Conservation (phyloP, 1,140 invertebrate species). For the Monomorium pharaonis region DNA sequence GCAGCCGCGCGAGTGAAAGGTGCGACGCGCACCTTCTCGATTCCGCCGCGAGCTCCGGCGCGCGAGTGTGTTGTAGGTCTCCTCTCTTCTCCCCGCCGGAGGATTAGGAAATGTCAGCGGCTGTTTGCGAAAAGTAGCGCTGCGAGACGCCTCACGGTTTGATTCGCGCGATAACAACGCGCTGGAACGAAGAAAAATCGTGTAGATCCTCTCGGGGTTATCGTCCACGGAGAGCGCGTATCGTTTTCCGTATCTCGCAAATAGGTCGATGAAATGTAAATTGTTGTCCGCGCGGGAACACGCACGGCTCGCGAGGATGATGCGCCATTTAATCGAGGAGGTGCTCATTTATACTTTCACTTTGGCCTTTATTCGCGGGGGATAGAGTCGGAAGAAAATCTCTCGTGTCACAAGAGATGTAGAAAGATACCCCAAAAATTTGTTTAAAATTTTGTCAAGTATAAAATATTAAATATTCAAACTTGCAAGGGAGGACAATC, state of each 20-base stretch:
- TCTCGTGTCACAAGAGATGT: background rate
- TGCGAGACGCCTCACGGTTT: background rate
- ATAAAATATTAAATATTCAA: no score
- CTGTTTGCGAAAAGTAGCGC: conserved; percentile 29
- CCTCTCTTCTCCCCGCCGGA: background rate
- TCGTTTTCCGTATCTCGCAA: conserved; percentile 10
- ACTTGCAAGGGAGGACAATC: no score
- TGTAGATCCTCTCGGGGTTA: background rate
- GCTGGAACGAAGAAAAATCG: conserved; percentile 29
- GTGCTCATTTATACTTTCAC: background rate
- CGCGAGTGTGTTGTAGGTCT: no score
- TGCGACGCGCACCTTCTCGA: conserved; percentile 49
- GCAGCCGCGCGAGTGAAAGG: conserved; percentile 67
- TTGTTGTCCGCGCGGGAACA: conserved; percentile 27
- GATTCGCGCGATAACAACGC: conserved; percentile 25
- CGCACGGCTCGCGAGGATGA: background rate
- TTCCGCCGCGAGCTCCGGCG: conserved; percentile 44
- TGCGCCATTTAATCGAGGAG: conserved; percentile 9
- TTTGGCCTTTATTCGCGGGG: background rate
- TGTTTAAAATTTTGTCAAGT: background rate
- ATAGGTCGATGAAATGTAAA: conserved; percentile 35
- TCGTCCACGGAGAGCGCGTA: background rate
- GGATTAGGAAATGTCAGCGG: conserved; percentile 70
- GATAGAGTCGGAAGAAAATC: background rate
- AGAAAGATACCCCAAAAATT: background rate